Evolutionary conservation across 2,797 vertebrate species (phyloP).

Genomic region (Argentina silus): DNA sequence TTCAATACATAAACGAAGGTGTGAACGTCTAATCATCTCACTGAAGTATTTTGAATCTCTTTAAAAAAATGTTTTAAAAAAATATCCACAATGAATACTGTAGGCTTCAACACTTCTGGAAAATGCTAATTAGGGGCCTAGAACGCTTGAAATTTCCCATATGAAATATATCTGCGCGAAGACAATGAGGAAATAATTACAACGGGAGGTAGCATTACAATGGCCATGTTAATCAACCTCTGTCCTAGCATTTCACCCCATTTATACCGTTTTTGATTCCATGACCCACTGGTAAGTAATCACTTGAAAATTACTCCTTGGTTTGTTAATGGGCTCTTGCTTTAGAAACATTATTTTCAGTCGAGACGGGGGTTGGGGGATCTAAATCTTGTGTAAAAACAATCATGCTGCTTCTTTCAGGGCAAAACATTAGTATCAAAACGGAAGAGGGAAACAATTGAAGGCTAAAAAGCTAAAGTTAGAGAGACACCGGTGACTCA

Average conservation of each 20-base stretch:
- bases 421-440: slow-evolving; percentile 40
- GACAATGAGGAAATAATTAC: slow-evolving; percentile 88
- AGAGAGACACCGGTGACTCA: no score
- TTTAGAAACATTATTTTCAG: slow-evolving; percentile 75
- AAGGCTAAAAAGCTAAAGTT: background rate
- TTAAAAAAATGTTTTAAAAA: slow-evolving; percentile 35
- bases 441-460: background rate
- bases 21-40: slow-evolving; percentile 75
- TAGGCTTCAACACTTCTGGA: slow-evolving; percentile 68
- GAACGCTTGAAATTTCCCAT: slow-evolving; percentile 78
- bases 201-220: slow-evolving; percentile 84
- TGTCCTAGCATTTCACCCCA: slow-evolving; percentile 84
- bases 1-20: slow-evolving; percentile 48
- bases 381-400: slow-evolving; percentile 73
- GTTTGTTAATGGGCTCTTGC: slow-evolving; percentile 79
- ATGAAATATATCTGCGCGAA: slow-evolving; percentile 83
- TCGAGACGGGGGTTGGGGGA: slow-evolving; percentile 71
- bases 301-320: slow-evolving; percentile 84
- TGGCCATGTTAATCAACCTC: slow-evolving; percentile 87
- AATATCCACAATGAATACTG: slow-evolving; percentile 56
- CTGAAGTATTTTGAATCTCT: slow-evolving; percentile 73
- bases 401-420: slow-evolving; percentile 65
- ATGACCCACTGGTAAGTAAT: slow-evolving; percentile 85
- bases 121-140: slow-evolving; percentile 76
- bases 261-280: slow-evolving; percentile 86